phyloP scores from a whole-genome alignment of 2,888 invertebrate species.

The Autographa gamma region DNA sequence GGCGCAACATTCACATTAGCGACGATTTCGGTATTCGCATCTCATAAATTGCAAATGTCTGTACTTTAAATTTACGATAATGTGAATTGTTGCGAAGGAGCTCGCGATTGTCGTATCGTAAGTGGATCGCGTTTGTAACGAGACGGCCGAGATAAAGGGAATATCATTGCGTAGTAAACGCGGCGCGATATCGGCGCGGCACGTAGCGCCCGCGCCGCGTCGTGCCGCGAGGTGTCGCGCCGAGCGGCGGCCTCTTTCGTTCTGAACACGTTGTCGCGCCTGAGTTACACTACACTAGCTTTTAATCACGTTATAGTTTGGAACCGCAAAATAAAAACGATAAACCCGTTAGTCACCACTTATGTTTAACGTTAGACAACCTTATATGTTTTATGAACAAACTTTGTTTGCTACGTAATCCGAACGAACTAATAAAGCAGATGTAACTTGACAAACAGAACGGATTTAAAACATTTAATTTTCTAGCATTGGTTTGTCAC shows the following conservation, averaged over 20 bases:
- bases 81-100: slow-evolving; percentile 56
- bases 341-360: background rate
- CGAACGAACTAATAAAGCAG: background rate
- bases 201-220: slow-evolving; percentile 21
- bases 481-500: background rate
- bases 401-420: background rate
- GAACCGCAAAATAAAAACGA: background rate
- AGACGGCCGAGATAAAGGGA: slow-evolving; percentile 53
- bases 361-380: background rate
- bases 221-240: slow-evolving; percentile 19
- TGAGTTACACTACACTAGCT: no score
- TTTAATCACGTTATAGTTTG: background rate
- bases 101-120: slow-evolving; percentile 53
- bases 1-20: slow-evolving; percentile 49
- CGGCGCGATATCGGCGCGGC: slow-evolving; percentile 44
- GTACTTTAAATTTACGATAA: slow-evolving; percentile 60
- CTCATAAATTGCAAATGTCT: slow-evolving; percentile 57
- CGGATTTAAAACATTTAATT: background rate
- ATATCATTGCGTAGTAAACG: slow-evolving; percentile 58
- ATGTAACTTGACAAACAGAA: background rate
- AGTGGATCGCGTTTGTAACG: slow-evolving; percentile 56
- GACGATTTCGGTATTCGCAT: slow-evolving; percentile 47
- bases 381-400: background rate
- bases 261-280: background rate
- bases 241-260: slow-evolving; percentile 21